Percentiles rank a stretch among this genome's conserved stretches.
phyloP scores from a whole-genome alignment of 2,113 vertebrate species.

The Zapornia atra region DNA sequence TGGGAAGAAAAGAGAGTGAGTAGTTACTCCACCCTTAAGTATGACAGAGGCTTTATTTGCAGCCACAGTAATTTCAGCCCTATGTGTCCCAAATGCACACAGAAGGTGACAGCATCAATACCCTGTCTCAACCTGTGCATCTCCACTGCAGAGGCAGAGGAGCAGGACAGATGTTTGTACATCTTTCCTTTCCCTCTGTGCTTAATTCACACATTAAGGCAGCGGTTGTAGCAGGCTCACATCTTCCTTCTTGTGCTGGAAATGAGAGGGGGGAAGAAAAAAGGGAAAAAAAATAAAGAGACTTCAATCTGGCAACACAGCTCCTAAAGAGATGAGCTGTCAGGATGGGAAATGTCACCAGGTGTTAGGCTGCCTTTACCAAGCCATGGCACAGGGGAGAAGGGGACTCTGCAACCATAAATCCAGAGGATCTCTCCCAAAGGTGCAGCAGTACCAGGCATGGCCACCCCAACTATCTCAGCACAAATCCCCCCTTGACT shows the following conservation, averaged over 20 bases:
- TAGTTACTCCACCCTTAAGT: background rate
- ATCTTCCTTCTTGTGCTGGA: background rate
- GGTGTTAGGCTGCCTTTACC: background rate
- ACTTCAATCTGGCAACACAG: background rate
- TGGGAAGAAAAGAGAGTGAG: background rate
- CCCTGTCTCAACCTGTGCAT: background rate
- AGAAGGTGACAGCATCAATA: background rate
- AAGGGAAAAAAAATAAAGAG: background rate
- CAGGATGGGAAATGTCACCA: background rate
- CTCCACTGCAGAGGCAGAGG: background rate
- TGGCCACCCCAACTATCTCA: accelerated
- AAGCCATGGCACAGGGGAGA: background rate
- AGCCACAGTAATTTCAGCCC: background rate
- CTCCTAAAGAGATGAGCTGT: background rate
- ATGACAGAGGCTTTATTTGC: background rate
- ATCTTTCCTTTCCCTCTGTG: background rate
- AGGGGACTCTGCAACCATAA: accelerated
- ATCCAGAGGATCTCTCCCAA: background rate
- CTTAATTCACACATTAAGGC: background rate
- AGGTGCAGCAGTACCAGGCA: accelerated
- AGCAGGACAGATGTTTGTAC: background rate
- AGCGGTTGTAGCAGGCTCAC: background rate
- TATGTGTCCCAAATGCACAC: background rate
- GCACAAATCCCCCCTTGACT: accelerated
- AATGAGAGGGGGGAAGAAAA: background rate